phyloP scores from a whole-genome alignment of 1,140 invertebrate genomes.

The Zaprionus lachaisei region DNA sequence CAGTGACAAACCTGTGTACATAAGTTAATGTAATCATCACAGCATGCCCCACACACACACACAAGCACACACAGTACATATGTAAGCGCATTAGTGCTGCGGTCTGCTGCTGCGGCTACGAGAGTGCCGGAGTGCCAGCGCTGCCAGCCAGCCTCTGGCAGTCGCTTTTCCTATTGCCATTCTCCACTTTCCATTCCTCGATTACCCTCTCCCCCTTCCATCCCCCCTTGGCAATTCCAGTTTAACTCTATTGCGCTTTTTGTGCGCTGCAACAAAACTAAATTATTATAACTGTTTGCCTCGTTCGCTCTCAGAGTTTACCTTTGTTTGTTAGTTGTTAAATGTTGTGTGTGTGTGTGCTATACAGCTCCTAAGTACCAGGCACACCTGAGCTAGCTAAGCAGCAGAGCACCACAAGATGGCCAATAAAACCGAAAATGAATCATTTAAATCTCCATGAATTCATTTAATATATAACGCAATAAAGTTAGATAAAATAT shows the following conservation, averaged over 20 bases:
- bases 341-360: slow-evolving; percentile 26
- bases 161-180: slow-evolving; percentile 5
- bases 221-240: background rate
- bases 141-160: slow-evolving; percentile 29
- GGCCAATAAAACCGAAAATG: slow-evolving; percentile 13
- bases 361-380: slow-evolving; percentile 52
- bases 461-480: background rate
- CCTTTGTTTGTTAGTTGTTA: slow-evolving; percentile 46
- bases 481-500: background rate
- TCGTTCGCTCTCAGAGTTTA: slow-evolving; percentile 25
- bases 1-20: slow-evolving; percentile 21
- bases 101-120: slow-evolving; percentile 63
- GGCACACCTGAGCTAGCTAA: slow-evolving; percentile 28
- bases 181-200: slow-evolving; percentile 5
- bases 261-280: slow-evolving; percentile 56
- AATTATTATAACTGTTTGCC: slow-evolving; percentile 60
- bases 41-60: slow-evolving; percentile 24
- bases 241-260: slow-evolving; percentile 60
- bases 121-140: slow-evolving; percentile 13
- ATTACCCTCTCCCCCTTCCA: background rate
- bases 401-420: background rate
- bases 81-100: slow-evolving; percentile 75
- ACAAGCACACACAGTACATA: slow-evolving; percentile 38
- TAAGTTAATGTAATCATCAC: slow-evolving; percentile 38
- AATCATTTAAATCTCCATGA: background rate